These are phyloP conservation scores for Gila orcuttii DNA, from an alignment of 2,113 vertebrate genomes.

Conservation along the genomic window DNA sequence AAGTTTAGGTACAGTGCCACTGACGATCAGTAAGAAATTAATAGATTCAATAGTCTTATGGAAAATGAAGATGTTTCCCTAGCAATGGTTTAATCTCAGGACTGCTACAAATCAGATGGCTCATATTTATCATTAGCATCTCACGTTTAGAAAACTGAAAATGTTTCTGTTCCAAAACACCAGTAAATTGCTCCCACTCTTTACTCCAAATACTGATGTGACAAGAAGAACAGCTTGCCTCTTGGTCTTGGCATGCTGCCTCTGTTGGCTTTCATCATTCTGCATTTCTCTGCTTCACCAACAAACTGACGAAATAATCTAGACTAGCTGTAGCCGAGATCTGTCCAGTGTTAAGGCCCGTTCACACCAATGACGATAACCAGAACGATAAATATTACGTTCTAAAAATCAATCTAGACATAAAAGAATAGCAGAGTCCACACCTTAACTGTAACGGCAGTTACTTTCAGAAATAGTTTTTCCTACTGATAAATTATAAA, in stretches of 20 bases:
- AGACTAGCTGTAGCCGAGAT: constrained; percentile 17
- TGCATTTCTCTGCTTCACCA: constrained; percentile 6
- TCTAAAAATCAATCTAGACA: no score
- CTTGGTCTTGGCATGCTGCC: constrained; percentile 6
- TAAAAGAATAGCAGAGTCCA: no score
- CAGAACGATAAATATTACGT: no score
- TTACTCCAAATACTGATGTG: constrained; percentile 31
- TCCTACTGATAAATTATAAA: no score
- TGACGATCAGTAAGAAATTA: not conserved
- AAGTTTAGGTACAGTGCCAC: not conserved
- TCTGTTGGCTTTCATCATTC: constrained; percentile 31
- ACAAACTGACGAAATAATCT: constrained; percentile 25
- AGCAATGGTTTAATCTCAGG: not conserved
- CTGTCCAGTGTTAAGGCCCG: not conserved
- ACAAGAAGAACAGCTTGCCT: constrained; percentile 25
- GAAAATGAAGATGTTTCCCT: not conserved
- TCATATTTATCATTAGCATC: constrained; percentile 22
- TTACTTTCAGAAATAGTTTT: no score
- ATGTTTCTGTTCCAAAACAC: constrained; percentile 31
- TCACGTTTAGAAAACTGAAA: constrained; percentile 19
- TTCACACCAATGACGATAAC: no score
- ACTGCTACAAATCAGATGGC: constrained; percentile 13
- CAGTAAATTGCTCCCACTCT: constrained; percentile 28
- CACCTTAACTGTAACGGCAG: no score
- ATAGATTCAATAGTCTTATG: not conserved